Evolutionary conservation across 2,888 invertebrate genomes (phyloP), one percentile per base, ranked within the genome.

Genomic region (Eupithecia pulchellata): DNA sequence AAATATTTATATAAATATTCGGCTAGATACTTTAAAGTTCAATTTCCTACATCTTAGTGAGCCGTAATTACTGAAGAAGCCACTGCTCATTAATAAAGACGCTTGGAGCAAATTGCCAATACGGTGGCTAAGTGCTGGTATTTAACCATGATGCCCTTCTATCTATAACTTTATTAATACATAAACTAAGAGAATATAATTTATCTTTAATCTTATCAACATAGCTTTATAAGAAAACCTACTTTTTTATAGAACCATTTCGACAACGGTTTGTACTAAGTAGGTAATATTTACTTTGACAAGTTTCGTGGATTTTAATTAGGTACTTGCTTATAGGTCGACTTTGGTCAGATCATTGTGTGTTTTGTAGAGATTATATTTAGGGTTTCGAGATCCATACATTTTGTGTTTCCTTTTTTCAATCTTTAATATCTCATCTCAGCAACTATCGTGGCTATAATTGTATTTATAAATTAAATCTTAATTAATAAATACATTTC

Each of bases 91-190:
- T 88, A 88, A 77, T 80, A 75, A 83, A 87, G 86, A 82, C 82
- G 86, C 81, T 84, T 74, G 77, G 75, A 79, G 79, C 68, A 89
- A 89, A 91, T 90, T 88, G 90, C 86, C 90, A 90, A 90, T 90
- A 89, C 83, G 81, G 75, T 64, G 76, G 82, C 83, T 87, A 90
- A 91, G 89, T 88, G 89, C 84, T 82, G 72, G 85, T 89, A 89
- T 88, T 87, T 86, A 86, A 84, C 78, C 79, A 86, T 73, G 86
- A 83, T 47, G 47, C 47, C 77, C 78, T 81, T 82, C 81, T 55
- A 64, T 80, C 82, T 77, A 85, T 87, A 86, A 87, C 66, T 75
- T 62, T 67, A 74, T 70, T 69, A 77, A 25, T 68, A 65, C 65
- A 52, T 27, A 62, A 65, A 65, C 67, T 42, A 36, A 47, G 25